Conservation (phyloP, 2,113 vertebrate genomes). For the Uria aalge region DNA sequence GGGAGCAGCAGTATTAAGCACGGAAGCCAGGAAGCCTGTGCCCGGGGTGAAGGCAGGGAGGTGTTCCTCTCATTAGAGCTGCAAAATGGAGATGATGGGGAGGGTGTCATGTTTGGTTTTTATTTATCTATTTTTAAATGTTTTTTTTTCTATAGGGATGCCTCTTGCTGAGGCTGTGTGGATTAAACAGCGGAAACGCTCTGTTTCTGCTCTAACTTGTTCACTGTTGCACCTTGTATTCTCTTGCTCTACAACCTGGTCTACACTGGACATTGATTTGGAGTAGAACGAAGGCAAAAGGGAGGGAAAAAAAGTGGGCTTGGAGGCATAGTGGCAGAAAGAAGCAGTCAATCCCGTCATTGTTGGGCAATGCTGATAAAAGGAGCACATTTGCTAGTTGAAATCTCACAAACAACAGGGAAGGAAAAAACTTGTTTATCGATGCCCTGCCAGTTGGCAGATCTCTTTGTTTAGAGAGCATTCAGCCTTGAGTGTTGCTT, state of each 20-base stretch:
- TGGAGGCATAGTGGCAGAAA: neutral
- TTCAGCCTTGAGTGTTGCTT: neutral
- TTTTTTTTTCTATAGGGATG: neutral
- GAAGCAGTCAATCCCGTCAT: neutral
- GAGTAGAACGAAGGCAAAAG: neutral
- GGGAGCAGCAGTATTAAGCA: neutral
- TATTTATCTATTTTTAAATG: neutral
- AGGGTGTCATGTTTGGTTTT: neutral
- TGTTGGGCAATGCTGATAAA: neutral
- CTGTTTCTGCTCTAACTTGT: neutral
- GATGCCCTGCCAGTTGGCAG: neutral
- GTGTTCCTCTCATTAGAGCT: neutral
- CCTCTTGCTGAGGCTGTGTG: neutral
- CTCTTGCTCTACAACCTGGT: neutral
- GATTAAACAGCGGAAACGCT: neutral
- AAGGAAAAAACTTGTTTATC: neutral
- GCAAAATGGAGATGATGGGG: neutral
- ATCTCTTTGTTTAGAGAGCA: neutral
- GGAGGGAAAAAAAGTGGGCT: neutral
- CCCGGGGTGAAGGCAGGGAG: neutral
- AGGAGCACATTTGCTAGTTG: neutral
- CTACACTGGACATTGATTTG: fast-evolving
- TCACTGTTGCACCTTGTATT: fast-evolving
- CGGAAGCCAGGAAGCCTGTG: neutral
- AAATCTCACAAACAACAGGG: neutral